These are phyloP conservation scores for Ornithorhynchus anatinus DNA, from an alignment of 2,113 vertebrate species.

Conservation along the genomic window DNA sequence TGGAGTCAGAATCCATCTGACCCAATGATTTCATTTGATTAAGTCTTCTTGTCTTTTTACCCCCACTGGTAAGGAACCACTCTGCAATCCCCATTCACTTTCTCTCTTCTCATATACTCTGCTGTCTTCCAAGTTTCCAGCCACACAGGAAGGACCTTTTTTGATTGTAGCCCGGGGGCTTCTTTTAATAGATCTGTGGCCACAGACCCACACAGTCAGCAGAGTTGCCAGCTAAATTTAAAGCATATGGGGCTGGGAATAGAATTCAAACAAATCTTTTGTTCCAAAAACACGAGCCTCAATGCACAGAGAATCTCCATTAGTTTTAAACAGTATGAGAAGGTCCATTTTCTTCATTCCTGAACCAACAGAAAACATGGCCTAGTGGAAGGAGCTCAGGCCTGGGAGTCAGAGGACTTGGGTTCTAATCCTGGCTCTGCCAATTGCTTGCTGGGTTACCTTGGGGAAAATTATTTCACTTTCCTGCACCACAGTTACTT, in stretches of 20 bases:
- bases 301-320: not conserved
- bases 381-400: too few relatives aligned
- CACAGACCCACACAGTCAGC: slow-evolving; percentile 18
- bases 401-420: too few relatives aligned
- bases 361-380: not conserved
- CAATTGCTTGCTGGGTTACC: too few relatives aligned
- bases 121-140: slow-evolving; percentile 15
- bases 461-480: too few relatives aligned
- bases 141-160: slow-evolving; percentile 11
- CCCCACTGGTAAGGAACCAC: too few relatives aligned
- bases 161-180: not conserved
- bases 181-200: slow-evolving; percentile 44
- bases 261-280: slow-evolving; percentile 42
- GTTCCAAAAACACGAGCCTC: slow-evolving; percentile 31
- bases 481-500: too few relatives aligned
- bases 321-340: slow-evolving; percentile 31
- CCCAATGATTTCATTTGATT: too few relatives aligned
- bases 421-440: too few relatives aligned
- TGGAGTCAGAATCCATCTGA: too few relatives aligned
- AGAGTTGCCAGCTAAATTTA: slow-evolving; percentile 43
- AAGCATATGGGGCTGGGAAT: slow-evolving; percentile 21
- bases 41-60: too few relatives aligned
- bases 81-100: slow-evolving; percentile 25
- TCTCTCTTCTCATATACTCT: slow-evolving; percentile 24
- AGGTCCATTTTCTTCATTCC: slow-evolving; percentile 28